Evolutionary conservation across 2,797 vertebrate genomes (phyloP).

Genomic region (Aselliscus stoliczkanus): DNA sequence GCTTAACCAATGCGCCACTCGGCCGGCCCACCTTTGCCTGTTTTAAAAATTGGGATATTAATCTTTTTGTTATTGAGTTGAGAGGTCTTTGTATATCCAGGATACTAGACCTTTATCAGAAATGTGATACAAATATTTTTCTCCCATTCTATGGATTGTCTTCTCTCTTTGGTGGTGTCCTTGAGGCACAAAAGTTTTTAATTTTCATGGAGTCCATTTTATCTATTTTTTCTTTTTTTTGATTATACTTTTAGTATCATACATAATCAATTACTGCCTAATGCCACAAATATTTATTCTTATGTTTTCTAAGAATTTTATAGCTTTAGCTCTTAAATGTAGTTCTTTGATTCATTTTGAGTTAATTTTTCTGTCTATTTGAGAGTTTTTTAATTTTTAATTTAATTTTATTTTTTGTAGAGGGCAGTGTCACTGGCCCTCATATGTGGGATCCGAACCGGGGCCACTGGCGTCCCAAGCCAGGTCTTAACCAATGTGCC

Average conservation of each 20-base stretch:
- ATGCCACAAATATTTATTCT: neutral
- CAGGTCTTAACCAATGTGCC: too few species aligned
- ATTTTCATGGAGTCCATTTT: neutral
- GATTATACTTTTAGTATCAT: neutral
- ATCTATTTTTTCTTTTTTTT: neutral
- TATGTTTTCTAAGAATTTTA: neutral
- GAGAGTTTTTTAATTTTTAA: too few species aligned
- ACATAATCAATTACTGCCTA: neutral
- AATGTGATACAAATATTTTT: neutral
- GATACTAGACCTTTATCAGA: neutral
- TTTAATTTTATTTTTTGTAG: too few species aligned
- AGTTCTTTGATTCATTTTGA: neutral
- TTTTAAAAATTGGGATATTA: neutral
- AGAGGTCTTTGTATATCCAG: neutral
- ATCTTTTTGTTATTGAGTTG: neutral
- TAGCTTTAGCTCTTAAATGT: neutral
- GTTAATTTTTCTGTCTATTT: neutral
- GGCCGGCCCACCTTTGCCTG: too few species aligned
- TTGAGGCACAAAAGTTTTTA: neutral
- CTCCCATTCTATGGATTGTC: neutral
- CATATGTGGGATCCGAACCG: too few species aligned
- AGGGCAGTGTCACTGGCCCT: too few species aligned
- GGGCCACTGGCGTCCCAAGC: too few species aligned
- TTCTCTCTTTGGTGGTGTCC: neutral
- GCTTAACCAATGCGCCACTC: too few species aligned